Evolutionary conservation across 2,797 vertebrate genomes (phyloP), one percentile per base, ranked within the genome.

Genomic region (Lateolabrax maculatus): DNA sequence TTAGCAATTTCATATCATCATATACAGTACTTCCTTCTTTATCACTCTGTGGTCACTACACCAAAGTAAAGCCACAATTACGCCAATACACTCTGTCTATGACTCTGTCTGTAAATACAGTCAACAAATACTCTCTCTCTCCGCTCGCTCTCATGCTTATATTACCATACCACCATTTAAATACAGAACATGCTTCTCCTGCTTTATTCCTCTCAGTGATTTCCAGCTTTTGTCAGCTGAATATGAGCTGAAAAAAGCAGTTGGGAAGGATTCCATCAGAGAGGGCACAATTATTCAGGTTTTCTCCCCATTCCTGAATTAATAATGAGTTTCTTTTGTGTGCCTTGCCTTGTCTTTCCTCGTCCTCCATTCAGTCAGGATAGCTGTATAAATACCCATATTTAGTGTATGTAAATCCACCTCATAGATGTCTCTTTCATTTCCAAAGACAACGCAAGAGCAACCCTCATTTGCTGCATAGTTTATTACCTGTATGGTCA

Each of bases 241-340:
- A 82, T 74, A 48, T 68, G 52, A 34, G 49, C 57, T 34, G 71
- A 80, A 77, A 80, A 66, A 62, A 9, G 18, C n/a, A 74, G 21
- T 44, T 82, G 29, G 39, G 41, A 89, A 68, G 52, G 66, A 70
- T 79, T 76, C 68, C 63, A 75, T 77, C 48, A 83, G 34, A 77
- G 43, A 37, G 29, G 19, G 43, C 53, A 82, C 65, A 89, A 74
- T 90, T 90, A 87, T 74, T 80, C 4, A 4, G 51, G 67, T 66
- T 90, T 87, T 83, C 36, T 82, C 48, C 37, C 56, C 9, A 10
- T 71, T 84, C 49, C 53, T 87, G 72, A 71, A 83, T 87, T 87
- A 88, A 87, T 77, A 66, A 89, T 83, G 51, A 87, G 72, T 44
- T 73, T 70, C 58, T 84, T 85, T 61, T 37, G 29, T 60, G 23